Evolutionary conservation across 1,140 invertebrate species (phyloP), one percentile per base, ranked within the genome.

Genomic region (Mycetomoellerius zeteki): DNA sequence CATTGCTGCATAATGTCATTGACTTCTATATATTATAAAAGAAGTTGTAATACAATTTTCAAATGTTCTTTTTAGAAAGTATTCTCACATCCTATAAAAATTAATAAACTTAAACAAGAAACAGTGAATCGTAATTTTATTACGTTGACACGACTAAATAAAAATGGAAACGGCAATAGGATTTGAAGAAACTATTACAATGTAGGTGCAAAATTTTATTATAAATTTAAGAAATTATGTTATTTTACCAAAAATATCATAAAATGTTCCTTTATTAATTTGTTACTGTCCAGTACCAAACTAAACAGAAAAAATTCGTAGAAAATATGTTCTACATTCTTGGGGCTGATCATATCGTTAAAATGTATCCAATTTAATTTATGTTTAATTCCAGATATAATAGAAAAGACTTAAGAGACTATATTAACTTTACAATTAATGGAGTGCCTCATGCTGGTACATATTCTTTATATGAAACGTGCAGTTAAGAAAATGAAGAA

Each of bases 391-490:
- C 3, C 2, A 64, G 16, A n/a, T n/a, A n/a, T n/a, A 0, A 64
- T 33, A 33, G 4, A 33, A 33, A 0, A 64, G 1, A 64, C 6
- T 33, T 1, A 33, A 33, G 0, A 64, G 1, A 64, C 6, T 33
- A 30, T n/a, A 6, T 64, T 33, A 64, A 64, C 1, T 64, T 64
- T 33, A 64, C 62, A 16, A 64, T 64, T 33, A 64, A 64, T 64
- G 62, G 30, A 19, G 30, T 33, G 0, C 2, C 2, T 7, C 62
- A 64, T 19, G 10, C 27, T n/a, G 62, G 62, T 64, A 64, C 8
- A 16, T 33, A 19, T 33, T 64, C 7, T 64, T 27, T 24, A 19
- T 33, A 64, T 33, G 0, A 12, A 60, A 24, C 14, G 1, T n/a
- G n/a, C 3, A 24, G 5, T 60, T 58, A 21, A 56, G 2, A 21